Evolutionary conservation across 2,797 vertebrate species (phyloP).

Genomic region (Myotis daubentonii): DNA sequence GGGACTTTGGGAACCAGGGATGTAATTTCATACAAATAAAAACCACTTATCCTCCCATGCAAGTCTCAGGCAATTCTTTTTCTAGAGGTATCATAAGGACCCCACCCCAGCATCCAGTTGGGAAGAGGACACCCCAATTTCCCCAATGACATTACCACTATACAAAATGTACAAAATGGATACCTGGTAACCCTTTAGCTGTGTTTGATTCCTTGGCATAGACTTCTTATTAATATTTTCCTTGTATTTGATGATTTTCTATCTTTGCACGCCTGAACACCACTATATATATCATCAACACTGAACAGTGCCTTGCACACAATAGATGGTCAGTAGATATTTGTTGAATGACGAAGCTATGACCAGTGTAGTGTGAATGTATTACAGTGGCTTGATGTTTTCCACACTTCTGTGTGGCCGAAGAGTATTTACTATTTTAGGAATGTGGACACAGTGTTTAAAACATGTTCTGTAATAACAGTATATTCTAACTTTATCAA

Average conservation of each 20-base stretch:
- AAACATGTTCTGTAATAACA: not conserved
- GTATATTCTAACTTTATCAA: not conserved
- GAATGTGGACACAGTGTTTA: not conserved
- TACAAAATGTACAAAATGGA: not conserved
- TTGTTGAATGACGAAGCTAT: not conserved
- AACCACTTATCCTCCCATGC: too few relatives aligned
- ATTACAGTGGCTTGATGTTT: not conserved
- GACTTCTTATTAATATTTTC: not conserved
- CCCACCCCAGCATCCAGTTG: too few relatives aligned
- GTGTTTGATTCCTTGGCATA: not conserved
- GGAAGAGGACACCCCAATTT: too few relatives aligned
- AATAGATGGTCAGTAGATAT: not conserved
- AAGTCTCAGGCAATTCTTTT: too few relatives aligned
- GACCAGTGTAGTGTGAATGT: rapidly evolving
- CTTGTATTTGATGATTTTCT: not conserved
- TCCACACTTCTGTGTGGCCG: not conserved
- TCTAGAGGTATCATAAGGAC: too few relatives aligned
- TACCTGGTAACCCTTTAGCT: not conserved
- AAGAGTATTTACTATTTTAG: not conserved
- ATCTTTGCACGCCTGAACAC: not conserved
- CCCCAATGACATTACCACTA: not conserved
- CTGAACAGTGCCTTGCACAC: not conserved
- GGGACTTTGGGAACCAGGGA: too few relatives aligned
- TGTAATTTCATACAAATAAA: too few relatives aligned
- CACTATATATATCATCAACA: not conserved